phyloP scores from a whole-genome alignment of 2,113 vertebrate genomes.

The rat (Rattus norvegicus) region DNA sequence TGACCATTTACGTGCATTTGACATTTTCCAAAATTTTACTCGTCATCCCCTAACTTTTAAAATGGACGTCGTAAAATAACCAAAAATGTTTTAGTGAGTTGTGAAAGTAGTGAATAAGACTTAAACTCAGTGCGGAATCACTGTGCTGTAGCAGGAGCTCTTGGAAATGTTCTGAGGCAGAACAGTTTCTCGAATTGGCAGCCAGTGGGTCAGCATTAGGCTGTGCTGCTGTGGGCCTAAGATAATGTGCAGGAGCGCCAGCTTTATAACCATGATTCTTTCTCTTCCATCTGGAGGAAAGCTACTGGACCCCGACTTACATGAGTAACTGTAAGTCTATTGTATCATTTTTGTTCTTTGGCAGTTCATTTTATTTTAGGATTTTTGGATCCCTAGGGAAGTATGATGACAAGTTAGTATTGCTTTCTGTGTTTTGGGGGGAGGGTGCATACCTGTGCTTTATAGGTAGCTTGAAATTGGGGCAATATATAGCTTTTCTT shows the following conservation, averaged over 20 bases:
- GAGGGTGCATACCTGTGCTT: neutral
- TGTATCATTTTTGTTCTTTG: neutral
- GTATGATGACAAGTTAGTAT: constrained; percentile 20
- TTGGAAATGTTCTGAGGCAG: neutral
- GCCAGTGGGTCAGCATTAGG: neutral
- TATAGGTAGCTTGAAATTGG: neutral
- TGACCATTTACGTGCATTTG: neutral
- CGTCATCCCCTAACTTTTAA: neutral
- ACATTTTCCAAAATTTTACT: neutral
- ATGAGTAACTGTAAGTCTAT: neutral
- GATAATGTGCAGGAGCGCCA: neutral
- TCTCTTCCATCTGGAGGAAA: constrained; percentile 10
- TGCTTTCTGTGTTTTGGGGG: neutral
- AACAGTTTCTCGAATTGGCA: neutral
- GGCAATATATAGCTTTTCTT: neutral
- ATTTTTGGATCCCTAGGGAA: neutral
- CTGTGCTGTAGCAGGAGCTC: neutral
- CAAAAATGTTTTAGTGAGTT: neutral
- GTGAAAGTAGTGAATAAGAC: neutral
- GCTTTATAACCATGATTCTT: constrained; percentile 12
- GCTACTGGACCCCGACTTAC: neutral
- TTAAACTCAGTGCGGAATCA: neutral
- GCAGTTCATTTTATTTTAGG: neutral
- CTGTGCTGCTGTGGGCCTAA: neutral
- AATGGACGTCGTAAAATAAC: constrained; percentile 13